Evolutionary conservation across 23 tunicate species (phyloP), one percentile per base, ranked within the genome.

Genomic region (Aplidium turbinatum): DNA sequence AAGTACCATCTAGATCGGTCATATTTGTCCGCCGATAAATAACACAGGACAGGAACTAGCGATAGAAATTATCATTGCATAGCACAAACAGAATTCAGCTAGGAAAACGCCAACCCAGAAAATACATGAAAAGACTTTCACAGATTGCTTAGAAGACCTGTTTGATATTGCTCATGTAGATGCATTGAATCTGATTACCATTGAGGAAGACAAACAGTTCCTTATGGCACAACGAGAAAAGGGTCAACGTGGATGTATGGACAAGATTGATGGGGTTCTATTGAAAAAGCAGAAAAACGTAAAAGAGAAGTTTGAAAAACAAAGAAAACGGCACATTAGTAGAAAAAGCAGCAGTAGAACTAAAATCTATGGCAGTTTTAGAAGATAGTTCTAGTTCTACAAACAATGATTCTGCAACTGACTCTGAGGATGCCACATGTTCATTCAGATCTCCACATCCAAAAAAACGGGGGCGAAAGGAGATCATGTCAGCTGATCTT

Each of bases 81-180:
- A n/a, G n/a, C n/a, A n/a, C n/a, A n/a, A 42, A 42, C 13, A 42
- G 48, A 42, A 42, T 9, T 9, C 48, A 42, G 48, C 48, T 42
- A 42, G 48, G 48, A 42, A 42, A 13, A 42, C 48, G 48, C 13
- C 48, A 42, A 13, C 48, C 9, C 48, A 42, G 48, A 42, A 42
- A 42, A 13, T 13, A 42, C 13, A 42, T 42, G 48, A 42, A 42
- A 42, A 9, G 48, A 9, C 48, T 42, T 42, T 54, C 60, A 54
- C 60, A 13, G 23, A 54, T 54, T 13, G 60, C 23, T 54, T 54
- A n/a, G 60, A n/a, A n/a, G 22, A 54, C 23, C 60, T 54, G 60
- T 54, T 54, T 54, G 60, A 54, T 54, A 54, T 54, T 54, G 60
- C 60, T 54, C 60, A 13, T 54, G 60, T 25, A 54, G n/a, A 54